Percentiles rank a stretch among this genome's conserved stretches.
phyloP scores from a whole-genome alignment of 37 sponge, comb jelly and placozoan species.

The Eunapius fragilis region DNA sequence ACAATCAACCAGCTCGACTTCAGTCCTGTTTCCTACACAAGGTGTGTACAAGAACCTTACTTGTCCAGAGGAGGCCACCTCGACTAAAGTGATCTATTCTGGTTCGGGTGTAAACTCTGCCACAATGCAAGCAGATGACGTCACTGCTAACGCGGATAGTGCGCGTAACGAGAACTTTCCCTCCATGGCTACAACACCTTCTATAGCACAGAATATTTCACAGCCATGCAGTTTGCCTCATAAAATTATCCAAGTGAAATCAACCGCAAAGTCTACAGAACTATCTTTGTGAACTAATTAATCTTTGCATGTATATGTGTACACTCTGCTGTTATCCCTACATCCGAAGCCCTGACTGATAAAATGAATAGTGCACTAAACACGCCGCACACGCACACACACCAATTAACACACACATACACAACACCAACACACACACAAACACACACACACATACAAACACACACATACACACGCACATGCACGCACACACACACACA shows the following conservation, averaged over 20 bases:
- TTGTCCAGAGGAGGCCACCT: neutral
- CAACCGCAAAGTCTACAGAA: neutral
- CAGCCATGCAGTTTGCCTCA: neutral
- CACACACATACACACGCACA: neutral
- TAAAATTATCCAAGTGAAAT: neutral
- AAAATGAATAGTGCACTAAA: too few species aligned
- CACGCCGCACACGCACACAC: too few species aligned
- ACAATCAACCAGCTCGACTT: neutral
- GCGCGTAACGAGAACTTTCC: neutral
- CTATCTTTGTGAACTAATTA: too few species aligned
- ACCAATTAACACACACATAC: too few species aligned
- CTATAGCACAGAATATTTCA: neutral
- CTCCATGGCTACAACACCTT: neutral
- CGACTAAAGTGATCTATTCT: too few species aligned
- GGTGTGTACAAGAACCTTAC: neutral
- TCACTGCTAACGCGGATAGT: neutral
- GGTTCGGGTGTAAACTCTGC: neutral
- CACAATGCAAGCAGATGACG: neutral
- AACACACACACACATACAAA: constrained; percentile 1
- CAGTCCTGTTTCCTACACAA: neutral
- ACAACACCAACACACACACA: neutral
- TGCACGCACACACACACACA: constrained; percentile 5
- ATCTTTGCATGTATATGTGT: too few species aligned
- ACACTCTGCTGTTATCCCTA: too few species aligned
- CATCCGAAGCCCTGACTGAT: too few species aligned